These are phyloP conservation scores for Oncopodura yosiiana DNA, from an alignment of 1,140 invertebrate species.

Conservation along the genomic window DNA sequence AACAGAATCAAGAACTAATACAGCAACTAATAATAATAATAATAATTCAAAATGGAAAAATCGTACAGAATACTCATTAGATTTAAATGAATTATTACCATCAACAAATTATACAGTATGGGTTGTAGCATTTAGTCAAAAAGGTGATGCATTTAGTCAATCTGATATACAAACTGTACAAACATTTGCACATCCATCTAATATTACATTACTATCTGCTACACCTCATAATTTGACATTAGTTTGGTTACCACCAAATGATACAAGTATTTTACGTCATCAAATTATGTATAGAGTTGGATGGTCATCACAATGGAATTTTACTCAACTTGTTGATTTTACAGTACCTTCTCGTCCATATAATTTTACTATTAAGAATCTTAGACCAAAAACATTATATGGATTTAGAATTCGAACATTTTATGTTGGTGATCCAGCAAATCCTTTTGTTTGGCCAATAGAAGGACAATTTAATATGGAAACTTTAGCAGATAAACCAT, in stretches of 20 bases:
- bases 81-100: slow-evolving; percentile 47
- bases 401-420: slow-evolving; percentile 58
- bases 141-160: slow-evolving; percentile 54
- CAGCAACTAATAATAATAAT: background rate
- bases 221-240: slow-evolving; percentile 51
- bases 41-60: slow-evolving; percentile 2
- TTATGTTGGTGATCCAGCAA: slow-evolving; percentile 49
- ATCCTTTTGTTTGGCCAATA: slow-evolving; percentile 55
- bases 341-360: slow-evolving; percentile 30
- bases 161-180: slow-evolving; percentile 49
- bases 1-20: slow-evolving; percentile 38
- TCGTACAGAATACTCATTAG: slow-evolving; percentile 20
- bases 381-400: slow-evolving; percentile 62
- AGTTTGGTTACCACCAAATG: slow-evolving; percentile 49
- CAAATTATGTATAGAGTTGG: slow-evolving; percentile 20
- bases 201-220: slow-evolving; percentile 46
- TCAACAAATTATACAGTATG: slow-evolving; percentile 55
- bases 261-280: slow-evolving; percentile 32
- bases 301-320: slow-evolving; percentile 22
- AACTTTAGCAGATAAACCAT: slow-evolving; percentile 52
- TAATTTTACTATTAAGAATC: slow-evolving; percentile 36
- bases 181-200: slow-evolving; percentile 59
- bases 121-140: slow-evolving; percentile 51
- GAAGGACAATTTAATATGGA: slow-evolving; percentile 55
- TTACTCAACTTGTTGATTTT: slow-evolving; percentile 14